Percentiles rank a stretch among this genome's conserved stretches.
Conservation (phyloP, 2,113 vertebrate species). For the Gymnogyps californianus region DNA sequence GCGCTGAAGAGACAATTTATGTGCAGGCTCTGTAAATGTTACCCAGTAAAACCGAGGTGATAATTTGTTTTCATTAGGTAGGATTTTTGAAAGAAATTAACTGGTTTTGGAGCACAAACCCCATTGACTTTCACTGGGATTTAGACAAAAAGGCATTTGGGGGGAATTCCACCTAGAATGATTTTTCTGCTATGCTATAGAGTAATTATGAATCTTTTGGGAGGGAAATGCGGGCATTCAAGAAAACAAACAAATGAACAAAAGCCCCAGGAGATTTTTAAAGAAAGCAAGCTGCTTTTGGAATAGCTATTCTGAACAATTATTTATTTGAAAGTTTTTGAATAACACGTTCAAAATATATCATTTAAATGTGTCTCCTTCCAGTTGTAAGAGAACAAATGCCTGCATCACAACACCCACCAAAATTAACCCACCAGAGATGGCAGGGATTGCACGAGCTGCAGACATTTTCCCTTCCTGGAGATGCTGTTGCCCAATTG, state of each 20-base stretch:
- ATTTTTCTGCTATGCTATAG: neutral
- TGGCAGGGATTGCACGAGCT: neutral
- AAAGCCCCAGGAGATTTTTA: neutral
- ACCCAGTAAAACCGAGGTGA: neutral
- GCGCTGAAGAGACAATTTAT: neutral
- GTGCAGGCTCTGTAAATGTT: neutral
- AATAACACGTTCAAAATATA: neutral
- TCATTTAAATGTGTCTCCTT: neutral
- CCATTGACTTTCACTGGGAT: neutral
- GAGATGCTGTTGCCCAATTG: neutral
- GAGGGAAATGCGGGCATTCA: neutral
- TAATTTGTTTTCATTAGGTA: neutral
- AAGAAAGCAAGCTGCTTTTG: neutral
- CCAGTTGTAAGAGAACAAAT: neutral
- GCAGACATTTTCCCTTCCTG: neutral
- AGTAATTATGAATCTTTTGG: neutral
- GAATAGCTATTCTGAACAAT: neutral
- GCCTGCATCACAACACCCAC: neutral
- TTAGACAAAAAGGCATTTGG: neutral
- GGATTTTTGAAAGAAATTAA: neutral
- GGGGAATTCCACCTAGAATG: neutral
- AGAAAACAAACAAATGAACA: neutral
- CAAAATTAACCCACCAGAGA: neutral
- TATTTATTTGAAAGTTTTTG: neutral
- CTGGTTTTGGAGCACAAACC: neutral